Evolutionary conservation across 2,113 vertebrate genomes (phyloP), one percentile per base, ranked within the genome.

Genomic region (Syrrhaptes paradoxus): DNA sequence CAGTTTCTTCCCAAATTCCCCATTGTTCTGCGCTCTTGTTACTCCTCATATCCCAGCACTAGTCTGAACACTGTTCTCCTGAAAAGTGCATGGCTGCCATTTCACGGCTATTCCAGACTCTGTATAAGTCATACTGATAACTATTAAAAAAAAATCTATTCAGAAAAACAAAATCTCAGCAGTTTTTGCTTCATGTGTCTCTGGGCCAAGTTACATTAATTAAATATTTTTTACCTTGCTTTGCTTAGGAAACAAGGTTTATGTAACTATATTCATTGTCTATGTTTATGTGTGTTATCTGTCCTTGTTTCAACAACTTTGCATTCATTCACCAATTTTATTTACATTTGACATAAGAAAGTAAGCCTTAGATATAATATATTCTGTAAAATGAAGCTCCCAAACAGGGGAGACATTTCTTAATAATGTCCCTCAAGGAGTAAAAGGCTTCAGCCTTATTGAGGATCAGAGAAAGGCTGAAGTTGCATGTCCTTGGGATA

Each of bases 111-210:
- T 89, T 91, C 70, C 22, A 70, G 62, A 38, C 28, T 24, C 32
- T 51, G 12, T 67, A 80, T 88, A 96, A 96, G 94, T 89, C 66
- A 92, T 74, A 87, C n/a, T 85, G 85, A 91, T 63, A 80, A 70
- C 36, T 66, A 75, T 76, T 78, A 11, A 21, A 58, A 85, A 93
- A 58, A 46, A 49, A 54, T 17, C 38, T 21, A 73, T 67, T 55
- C 63, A 85, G 71, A 94, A 95, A 89, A 96, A 88, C 68, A 94
- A 41, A 93, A 73, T 43, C 51, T 84, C 91, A 95, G 89, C 87
- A 90, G 75, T 32, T 91, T 87, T 93, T 95, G 25, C 63, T 96
- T 94, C 63, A 71, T 45, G 7, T 93, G 32, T 77, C 32, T 84
- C 29, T 84, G 78, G 52, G 36, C 51, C 65, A 93, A 84, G 63